Evolutionary conservation across 2,113 vertebrate genomes (phyloP).

Genomic region (Ranitomeya variabilis): DNA sequence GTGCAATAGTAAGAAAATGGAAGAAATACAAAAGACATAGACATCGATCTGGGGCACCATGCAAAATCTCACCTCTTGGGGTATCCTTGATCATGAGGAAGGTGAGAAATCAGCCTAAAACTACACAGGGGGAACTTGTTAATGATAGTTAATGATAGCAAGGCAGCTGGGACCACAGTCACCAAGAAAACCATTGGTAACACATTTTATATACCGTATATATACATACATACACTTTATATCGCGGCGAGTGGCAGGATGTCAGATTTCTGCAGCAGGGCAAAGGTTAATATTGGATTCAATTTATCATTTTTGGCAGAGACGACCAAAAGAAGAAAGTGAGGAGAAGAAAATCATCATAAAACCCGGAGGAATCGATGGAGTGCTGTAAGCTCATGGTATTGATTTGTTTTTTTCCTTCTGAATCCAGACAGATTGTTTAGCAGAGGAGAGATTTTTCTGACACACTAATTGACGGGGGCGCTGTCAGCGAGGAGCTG

Average conservation of each 20-base stretch:
- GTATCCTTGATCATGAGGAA: too few relatives aligned
- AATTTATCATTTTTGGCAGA: slow-evolving; percentile 54
- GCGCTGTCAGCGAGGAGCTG: not conserved
- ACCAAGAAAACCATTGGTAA: too few relatives aligned
- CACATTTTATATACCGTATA: too few relatives aligned
- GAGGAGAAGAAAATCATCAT: slow-evolving; percentile 47
- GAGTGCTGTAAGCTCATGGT: slow-evolving; percentile 37
- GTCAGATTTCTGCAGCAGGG: not conserved
- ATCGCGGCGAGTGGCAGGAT: not conserved
- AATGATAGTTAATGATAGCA: too few relatives aligned
- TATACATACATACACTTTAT: not conserved
- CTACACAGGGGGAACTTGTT: too few relatives aligned
- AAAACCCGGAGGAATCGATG: slow-evolving; percentile 40
- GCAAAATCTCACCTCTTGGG: too few relatives aligned
- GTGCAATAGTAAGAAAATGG: too few relatives aligned
- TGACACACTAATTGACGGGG: slow-evolving; percentile 53
- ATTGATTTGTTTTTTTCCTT: slow-evolving; percentile 54
- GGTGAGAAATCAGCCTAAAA: too few relatives aligned
- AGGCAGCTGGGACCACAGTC: too few relatives aligned
- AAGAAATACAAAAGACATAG: too few relatives aligned
- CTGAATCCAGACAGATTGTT: slow-evolving; percentile 49
- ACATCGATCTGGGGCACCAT: too few relatives aligned
- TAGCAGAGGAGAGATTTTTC: slow-evolving; percentile 37
- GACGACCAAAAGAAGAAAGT: slow-evolving; percentile 43
- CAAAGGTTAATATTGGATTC: slow-evolving; percentile 51